Evolutionary conservation across 1,140 invertebrate genomes (phyloP).

Genomic region (Cryptotermes secundus): DNA sequence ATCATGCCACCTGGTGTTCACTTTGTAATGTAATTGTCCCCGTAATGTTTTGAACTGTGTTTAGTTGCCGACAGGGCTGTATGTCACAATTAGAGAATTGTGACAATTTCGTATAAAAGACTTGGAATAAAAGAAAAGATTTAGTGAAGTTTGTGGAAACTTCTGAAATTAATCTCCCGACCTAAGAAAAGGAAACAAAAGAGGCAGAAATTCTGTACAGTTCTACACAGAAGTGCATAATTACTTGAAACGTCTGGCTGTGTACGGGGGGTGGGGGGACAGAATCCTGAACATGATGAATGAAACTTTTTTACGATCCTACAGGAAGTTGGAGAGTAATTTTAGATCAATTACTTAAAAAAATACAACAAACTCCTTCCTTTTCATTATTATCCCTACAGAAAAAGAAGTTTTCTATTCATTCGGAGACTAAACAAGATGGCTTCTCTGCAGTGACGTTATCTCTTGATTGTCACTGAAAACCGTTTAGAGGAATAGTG

Average conservation of each 20-base stretch:
- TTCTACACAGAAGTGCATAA: not conserved
- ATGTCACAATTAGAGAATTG: not conserved
- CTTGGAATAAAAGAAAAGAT: not conserved
- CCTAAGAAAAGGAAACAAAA: not conserved
- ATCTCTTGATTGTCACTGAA: not conserved
- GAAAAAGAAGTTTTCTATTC: not conserved
- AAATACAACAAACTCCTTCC: not conserved
- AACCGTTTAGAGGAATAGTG: not conserved
- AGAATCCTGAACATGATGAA: not conserved
- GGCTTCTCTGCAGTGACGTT: not conserved
- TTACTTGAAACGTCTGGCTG: not conserved
- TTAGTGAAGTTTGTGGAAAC: not conserved
- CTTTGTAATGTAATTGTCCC: too few species aligned
- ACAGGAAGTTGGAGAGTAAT: slow-evolving; percentile 4
- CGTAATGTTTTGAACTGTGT: too few species aligned
- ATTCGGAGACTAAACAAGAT: not conserved
- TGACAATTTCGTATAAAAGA: slow-evolving; percentile 9
- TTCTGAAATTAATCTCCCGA: slow-evolving; percentile 2
- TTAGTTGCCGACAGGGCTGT: not conserved
- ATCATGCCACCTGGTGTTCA: too few species aligned
- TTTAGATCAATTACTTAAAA: slow-evolving; percentile 14
- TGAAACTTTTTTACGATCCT: slow-evolving; percentile 4
- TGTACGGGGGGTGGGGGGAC: not conserved
- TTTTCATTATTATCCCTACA: slow-evolving; percentile 11
- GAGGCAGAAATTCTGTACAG: not conserved